phyloP scores from a whole-genome alignment of 2,113 vertebrate species.

The Ptilonorhynchus violaceus region DNA sequence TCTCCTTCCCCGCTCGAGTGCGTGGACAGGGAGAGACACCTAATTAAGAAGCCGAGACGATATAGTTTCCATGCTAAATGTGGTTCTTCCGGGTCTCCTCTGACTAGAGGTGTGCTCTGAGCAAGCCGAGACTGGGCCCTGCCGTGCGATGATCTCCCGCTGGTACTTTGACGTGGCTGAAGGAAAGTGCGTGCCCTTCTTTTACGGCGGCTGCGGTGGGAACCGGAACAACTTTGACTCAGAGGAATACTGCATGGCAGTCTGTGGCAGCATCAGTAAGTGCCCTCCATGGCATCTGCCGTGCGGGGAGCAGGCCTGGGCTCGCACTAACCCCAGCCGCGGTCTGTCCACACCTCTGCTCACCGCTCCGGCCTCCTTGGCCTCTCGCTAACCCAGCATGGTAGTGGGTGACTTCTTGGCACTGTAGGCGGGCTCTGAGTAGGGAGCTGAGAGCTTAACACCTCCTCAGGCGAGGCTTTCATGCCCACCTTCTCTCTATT shows the following conservation, averaged over 20 bases:
- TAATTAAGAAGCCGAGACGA: background rate
- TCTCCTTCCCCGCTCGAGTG: accelerated
- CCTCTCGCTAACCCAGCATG: slow-evolving; percentile 53
- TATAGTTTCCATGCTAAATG: slow-evolving; percentile 69
- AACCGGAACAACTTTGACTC: slow-evolving; percentile 99
- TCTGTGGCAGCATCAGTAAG: slow-evolving; percentile 98
- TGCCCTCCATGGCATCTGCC: slow-evolving; percentile 62
- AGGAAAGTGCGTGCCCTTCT: slow-evolving; percentile 91
- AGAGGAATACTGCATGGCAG: slow-evolving; percentile 96
- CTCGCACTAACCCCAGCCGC: slow-evolving; percentile 68
- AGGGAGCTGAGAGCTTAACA: background rate
- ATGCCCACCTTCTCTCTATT: background rate
- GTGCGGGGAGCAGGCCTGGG: slow-evolving; percentile 27
- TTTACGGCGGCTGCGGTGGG: slow-evolving; percentile 98
- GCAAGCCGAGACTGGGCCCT: slow-evolving; percentile 93
- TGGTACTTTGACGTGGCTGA: slow-evolving; percentile 95
- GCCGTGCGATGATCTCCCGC: slow-evolving; percentile 94
- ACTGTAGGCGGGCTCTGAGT: background rate
- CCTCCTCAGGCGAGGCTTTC: background rate
- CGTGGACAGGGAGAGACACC: background rate
- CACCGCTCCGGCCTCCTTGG: background rate
- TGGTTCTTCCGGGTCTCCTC: slow-evolving; percentile 79
- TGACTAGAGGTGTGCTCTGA: slow-evolving; percentile 97
- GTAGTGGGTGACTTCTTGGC: background rate
- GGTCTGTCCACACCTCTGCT: slow-evolving; percentile 16